These are phyloP conservation scores for Nephrocerus scutellatus DNA, from an alignment of 2,888 invertebrate genomes.

Conservation along the genomic window DNA sequence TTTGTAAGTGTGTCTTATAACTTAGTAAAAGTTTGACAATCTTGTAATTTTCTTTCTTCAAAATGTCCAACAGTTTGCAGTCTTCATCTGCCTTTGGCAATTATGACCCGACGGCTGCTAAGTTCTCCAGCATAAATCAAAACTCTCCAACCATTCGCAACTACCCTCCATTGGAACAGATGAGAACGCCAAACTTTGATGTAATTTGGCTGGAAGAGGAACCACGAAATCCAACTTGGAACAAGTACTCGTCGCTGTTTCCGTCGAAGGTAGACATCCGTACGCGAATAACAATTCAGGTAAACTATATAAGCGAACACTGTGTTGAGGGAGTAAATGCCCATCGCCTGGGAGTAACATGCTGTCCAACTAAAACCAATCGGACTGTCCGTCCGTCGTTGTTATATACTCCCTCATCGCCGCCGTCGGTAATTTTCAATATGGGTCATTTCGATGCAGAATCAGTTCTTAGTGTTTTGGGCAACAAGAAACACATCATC, in stretches of 20 bases:
- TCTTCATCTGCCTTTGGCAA: too few relatives aligned
- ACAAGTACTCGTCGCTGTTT: constrained; percentile 15
- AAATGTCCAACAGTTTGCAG: too few relatives aligned
- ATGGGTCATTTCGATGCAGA: constrained; percentile 20
- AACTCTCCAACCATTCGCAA: not conserved
- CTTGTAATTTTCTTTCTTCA: too few relatives aligned
- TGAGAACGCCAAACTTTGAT: constrained; percentile 19
- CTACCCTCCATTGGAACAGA: constrained; percentile 8
- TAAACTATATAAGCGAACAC: constrained; percentile 18
- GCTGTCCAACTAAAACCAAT: too few relatives aligned
- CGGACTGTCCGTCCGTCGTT: too few relatives aligned
- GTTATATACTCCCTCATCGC: not conserved
- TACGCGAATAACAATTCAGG: constrained; percentile 13
- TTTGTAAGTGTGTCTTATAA: too few relatives aligned
- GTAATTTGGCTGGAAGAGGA: constrained; percentile 17
- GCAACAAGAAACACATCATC: constrained; percentile 18
- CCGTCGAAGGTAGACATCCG: constrained; percentile 13
- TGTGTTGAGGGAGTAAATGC: too few relatives aligned
- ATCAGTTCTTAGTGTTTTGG: constrained; percentile 17
- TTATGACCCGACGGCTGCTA: not conserved
- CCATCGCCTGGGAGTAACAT: too few relatives aligned
- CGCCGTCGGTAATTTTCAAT: too few relatives aligned
- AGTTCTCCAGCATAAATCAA: not conserved
- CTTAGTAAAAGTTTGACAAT: too few relatives aligned
- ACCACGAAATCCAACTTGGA: constrained; percentile 16